phyloP scores from a whole-genome alignment of 2,888 invertebrate genomes.

The Aradus depressus region DNA sequence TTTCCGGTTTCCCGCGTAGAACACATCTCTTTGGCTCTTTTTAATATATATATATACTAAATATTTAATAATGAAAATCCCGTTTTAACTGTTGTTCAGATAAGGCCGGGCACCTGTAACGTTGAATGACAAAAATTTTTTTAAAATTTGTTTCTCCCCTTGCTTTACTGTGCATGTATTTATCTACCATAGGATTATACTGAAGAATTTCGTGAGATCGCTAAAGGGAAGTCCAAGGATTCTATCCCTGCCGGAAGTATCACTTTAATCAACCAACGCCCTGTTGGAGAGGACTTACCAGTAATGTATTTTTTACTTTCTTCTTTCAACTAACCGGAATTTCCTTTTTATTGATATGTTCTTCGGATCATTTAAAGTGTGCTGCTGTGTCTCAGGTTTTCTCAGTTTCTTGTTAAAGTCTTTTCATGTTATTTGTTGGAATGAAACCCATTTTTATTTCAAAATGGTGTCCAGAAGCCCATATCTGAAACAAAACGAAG shows the following conservation, averaged over 20 bases:
- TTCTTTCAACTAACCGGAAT: conserved; percentile 2
- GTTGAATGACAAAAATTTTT: too few species aligned
- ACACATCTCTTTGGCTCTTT: too few species aligned
- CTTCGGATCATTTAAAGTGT: background rate
- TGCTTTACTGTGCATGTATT: conserved; percentile 33
- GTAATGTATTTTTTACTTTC: conserved; percentile 39
- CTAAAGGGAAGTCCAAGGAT: conserved; percentile 88
- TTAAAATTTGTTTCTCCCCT: too few species aligned
- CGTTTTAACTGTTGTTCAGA: too few species aligned
- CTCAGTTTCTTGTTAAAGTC: background rate
- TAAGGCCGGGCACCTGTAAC: too few species aligned
- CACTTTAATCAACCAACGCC: conserved; percentile 88
- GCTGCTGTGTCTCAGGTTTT: background rate
- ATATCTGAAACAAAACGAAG: too few species aligned
- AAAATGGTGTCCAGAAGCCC: too few species aligned
- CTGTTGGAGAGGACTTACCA: conserved; percentile 90
- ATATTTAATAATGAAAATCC: too few species aligned
- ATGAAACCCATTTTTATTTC: too few species aligned
- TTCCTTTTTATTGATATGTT: background rate
- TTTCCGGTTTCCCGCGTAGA: too few species aligned
- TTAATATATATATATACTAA: too few species aligned
- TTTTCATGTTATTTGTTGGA: too few species aligned
- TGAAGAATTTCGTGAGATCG: conserved; percentile 93
- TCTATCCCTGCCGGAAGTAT: conserved; percentile 84
- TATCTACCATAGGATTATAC: conserved; percentile 73